phyloP scores from a whole-genome alignment of 2,888 invertebrate species.

The Cryptus armator region DNA sequence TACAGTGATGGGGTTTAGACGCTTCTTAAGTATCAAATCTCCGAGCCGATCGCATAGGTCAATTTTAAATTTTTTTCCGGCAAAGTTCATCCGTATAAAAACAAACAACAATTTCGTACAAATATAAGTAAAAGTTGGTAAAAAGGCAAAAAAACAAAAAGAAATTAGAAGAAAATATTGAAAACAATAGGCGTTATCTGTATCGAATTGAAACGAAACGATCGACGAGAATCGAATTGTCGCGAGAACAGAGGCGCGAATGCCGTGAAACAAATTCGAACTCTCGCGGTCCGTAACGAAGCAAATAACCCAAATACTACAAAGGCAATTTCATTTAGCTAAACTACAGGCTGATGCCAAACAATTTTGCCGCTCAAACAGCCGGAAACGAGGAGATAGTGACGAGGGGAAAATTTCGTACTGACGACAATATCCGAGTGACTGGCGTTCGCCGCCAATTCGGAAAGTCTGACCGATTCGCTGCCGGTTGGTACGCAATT shows the following conservation, averaged over 20 bases:
- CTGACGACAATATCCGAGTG: constrained; percentile 95
- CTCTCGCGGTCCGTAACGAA: constrained; percentile 11
- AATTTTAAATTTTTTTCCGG: too few relatives aligned
- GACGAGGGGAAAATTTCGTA: constrained; percentile 95
- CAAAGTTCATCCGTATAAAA: too few relatives aligned
- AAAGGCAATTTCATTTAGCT: constrained; percentile 69
- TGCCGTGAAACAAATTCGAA: constrained; percentile 6
- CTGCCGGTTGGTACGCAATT: constrained; percentile 87
- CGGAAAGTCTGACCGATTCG: constrained; percentile 86
- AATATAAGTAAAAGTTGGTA: too few relatives aligned
- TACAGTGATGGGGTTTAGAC: too few relatives aligned
- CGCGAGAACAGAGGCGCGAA: background rate
- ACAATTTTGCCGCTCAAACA: constrained; percentile 95
- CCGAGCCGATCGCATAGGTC: too few relatives aligned
- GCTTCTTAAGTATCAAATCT: too few relatives aligned
- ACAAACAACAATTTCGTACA: too few relatives aligned
- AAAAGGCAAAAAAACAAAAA: background rate
- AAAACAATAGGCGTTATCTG: background rate
- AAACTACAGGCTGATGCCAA: constrained; percentile 93
- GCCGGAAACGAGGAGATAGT: constrained; percentile 95
- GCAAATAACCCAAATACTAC: constrained; percentile 38
- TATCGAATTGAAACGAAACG: background rate
- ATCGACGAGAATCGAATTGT: background rate
- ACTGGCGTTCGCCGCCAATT: constrained; percentile 90
- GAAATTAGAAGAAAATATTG: constrained; percentile 22